Evolutionary conservation across 2,888 invertebrate species (phyloP).

Genomic region (Hirtodrosophila confusa): DNA sequence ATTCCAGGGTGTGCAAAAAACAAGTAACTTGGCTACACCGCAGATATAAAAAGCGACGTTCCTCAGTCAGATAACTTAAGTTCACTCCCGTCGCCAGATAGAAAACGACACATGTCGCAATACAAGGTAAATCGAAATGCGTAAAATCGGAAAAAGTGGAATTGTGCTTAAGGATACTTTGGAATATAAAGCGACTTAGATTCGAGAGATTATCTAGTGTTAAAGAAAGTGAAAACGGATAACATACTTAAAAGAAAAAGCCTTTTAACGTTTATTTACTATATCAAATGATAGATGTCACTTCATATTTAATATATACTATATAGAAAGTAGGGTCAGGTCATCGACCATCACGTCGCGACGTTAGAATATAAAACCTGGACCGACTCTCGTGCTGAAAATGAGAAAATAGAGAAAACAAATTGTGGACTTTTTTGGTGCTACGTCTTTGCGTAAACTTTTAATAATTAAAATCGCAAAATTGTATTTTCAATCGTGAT

Average conservation of each 20-base stretch:
- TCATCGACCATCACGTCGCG: too few species aligned
- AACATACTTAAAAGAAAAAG: not conserved
- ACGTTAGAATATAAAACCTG: too few species aligned
- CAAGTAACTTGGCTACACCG: slow-evolving; percentile 23
- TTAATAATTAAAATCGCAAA: too few species aligned
- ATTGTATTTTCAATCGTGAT: too few species aligned
- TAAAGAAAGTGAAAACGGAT: not conserved
- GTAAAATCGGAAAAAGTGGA: not conserved
- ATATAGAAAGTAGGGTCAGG: too few species aligned
- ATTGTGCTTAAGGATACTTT: not conserved
- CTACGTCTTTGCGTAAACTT: too few species aligned
- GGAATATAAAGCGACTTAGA: not conserved
- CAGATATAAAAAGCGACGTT: slow-evolving; percentile 59
- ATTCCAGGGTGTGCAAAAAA: slow-evolving; percentile 22
- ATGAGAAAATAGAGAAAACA: too few species aligned
- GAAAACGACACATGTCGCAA: slow-evolving; percentile 46
- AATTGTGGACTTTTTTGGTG: too few species aligned
- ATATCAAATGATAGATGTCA: too few species aligned
- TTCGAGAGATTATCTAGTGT: not conserved
- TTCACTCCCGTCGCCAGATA: slow-evolving; percentile 24
- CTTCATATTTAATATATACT: too few species aligned
- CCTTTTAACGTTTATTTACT: too few species aligned
- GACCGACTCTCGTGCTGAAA: too few species aligned
- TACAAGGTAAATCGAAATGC: slow-evolving; percentile 54
- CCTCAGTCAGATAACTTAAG: slow-evolving; percentile 28